Evolutionary conservation across 1,140 invertebrate genomes (phyloP), one percentile per base, ranked within the genome.

Genomic region (Drosophila nigrodunni): DNA sequence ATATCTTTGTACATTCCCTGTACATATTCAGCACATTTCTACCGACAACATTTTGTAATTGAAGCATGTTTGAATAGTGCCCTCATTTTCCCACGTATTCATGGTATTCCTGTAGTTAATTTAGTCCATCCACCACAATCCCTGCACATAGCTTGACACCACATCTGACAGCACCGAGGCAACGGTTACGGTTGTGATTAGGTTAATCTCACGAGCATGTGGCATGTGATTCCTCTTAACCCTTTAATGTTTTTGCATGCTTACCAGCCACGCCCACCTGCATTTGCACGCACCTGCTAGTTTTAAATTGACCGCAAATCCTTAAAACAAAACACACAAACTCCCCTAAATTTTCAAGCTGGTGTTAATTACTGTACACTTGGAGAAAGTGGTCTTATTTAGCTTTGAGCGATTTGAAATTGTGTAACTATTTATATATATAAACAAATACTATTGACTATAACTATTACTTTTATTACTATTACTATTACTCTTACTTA

Each of bases 351-450:
- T 59, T 49, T 30, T 54, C 6, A 60, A 59, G 74, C 80, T 83
- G 81, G 68, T 80, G 68, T 72, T 49, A 67, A 71, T 57, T 67
- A 54, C 73, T 65, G 60, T 71, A 87, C 76, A 74, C 55, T 21
- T 72, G 68, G 68, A 77, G 68, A 54, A 52, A 39, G 60, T 75
- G 76, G 60, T 72, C 44, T 58, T 77, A 67, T 58, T 74, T 83
- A 78, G 85, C 83, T 88, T 30, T 88, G 62, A 75, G 65, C 80
- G 74, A 75, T 75, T 74, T 89, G 41, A 61, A 67, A 60, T 59
- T 74, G 65, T 74, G 55, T 61, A 60, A 68, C 71, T 68, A 58
- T 67, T 44, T 25, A n/a, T 58, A 41, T 41, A 41, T 59, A 43
- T 13, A 21, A n/a, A 34, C 30, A 47, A 37, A 54, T 43, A 52